phyloP scores from a whole-genome alignment of 2,888 invertebrate genomes.

The Pseudanteris insignis region DNA sequence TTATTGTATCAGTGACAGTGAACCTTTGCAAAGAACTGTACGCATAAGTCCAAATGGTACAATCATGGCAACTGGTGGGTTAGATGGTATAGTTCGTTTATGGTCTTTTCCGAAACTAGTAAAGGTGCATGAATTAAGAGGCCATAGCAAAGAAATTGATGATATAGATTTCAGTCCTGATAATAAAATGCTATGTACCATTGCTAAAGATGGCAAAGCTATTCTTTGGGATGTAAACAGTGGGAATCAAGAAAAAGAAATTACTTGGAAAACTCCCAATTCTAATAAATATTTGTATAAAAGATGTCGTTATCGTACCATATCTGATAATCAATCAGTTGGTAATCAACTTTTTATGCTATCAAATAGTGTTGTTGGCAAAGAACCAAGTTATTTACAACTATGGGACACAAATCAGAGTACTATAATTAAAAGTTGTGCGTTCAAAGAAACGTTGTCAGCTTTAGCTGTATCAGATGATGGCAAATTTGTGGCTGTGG shows the following conservation, averaged over 20 bases:
- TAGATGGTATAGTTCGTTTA: conserved; percentile 85
- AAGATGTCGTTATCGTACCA: conserved; percentile 74
- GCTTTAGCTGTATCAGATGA: conserved; percentile 90
- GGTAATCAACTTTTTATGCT: conserved; percentile 76
- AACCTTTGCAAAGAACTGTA: conserved; percentile 88
- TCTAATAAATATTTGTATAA: conserved; percentile 84
- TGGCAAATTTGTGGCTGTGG: conserved; percentile 90
- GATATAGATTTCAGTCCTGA: conserved; percentile 91
- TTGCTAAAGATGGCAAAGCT: conserved; percentile 87
- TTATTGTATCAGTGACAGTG: conserved; percentile 71
- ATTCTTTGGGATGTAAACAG: conserved; percentile 79
- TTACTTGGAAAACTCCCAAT: conserved; percentile 78
- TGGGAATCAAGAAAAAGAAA: conserved; percentile 74
- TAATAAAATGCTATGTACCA: conserved; percentile 79
- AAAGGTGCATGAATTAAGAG: conserved; percentile 75
- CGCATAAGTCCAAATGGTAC: conserved; percentile 79
- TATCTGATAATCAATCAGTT: conserved; percentile 54
- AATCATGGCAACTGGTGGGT: conserved; percentile 90
- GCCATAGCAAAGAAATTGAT: conserved; percentile 91
- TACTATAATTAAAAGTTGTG: conserved; percentile 69
- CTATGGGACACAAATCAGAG: conserved; percentile 79
- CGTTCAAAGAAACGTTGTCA: conserved; percentile 78
- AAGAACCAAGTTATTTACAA: conserved; percentile 79
- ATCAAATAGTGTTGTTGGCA: conserved; percentile 82
- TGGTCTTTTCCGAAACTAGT: conserved; percentile 90